These are phyloP conservation scores for Cotesia chilonis DNA, from an alignment of 1,140 invertebrate genomes.

Conservation along the genomic window DNA sequence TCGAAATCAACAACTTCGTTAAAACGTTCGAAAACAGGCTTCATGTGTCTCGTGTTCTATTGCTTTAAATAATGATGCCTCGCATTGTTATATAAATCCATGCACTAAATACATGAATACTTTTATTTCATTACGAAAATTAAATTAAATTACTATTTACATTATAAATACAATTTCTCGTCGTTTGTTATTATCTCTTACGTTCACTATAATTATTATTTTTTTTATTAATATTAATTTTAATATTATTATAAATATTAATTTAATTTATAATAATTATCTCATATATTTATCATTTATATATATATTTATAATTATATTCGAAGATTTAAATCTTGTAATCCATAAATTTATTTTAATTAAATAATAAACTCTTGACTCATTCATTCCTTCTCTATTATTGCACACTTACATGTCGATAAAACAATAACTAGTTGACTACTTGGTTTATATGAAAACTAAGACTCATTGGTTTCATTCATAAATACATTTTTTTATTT, in stretches of 20 bases:
- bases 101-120: constrained; percentile 2
- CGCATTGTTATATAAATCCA: constrained; percentile 8
- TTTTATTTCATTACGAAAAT: constrained; percentile 51
- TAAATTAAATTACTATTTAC: constrained; percentile 65
- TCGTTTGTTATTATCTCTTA: constrained; percentile 34
- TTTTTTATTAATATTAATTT: neutral
- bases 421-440: neutral
- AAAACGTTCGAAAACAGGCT: too few species aligned
- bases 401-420: constrained; percentile 25
- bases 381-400: constrained; percentile 26
- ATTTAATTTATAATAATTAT: too few species aligned
- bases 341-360: constrained; percentile 6
- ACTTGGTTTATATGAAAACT: neutral
- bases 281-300: too few species aligned
- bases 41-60: constrained; percentile 21
- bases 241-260: neutral
- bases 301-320: too few species aligned
- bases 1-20: neutral
- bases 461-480: too few species aligned
- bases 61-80: constrained; percentile 34
- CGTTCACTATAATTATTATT: neutral
- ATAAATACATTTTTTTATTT: neutral
- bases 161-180: constrained; percentile 59
- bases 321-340: too few species aligned
- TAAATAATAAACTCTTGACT: constrained; percentile 8